These are phyloP conservation scores for Timema cristinae DNA, from an alignment of 2,888 invertebrate species.

Conservation along the genomic window DNA sequence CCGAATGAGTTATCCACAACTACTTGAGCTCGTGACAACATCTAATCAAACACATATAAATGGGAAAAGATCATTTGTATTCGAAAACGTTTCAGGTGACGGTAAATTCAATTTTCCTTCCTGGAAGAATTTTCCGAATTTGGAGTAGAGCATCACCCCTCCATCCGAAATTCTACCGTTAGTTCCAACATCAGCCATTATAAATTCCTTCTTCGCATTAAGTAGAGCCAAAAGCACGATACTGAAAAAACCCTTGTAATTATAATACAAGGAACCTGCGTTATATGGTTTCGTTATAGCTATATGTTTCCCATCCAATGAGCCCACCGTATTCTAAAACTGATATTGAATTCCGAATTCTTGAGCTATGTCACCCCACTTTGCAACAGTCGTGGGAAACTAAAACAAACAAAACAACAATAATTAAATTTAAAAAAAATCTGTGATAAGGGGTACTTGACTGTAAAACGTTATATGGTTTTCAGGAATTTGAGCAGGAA, in stretches of 20 bases:
- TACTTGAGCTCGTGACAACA: not conserved
- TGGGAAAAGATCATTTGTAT: not conserved
- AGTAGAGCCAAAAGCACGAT: not conserved
- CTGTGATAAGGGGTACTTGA: too few species aligned
- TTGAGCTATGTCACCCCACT: not conserved
- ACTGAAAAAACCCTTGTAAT: not conserved
- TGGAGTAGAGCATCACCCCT: not conserved
- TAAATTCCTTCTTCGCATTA: not conserved
- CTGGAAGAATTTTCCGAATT: not conserved
- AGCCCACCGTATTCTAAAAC: slow-evolving; percentile 2
- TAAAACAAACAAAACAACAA: not conserved
- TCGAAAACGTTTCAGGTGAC: not conserved
- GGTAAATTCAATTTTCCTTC: slow-evolving; percentile 5
- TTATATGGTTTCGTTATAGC: not conserved
- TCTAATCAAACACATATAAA: not conserved
- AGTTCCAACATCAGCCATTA: not conserved
- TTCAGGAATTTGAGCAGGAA: too few species aligned
- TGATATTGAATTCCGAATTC: not conserved
- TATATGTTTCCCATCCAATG: slow-evolving; percentile 7
- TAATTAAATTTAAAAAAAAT: not conserved
- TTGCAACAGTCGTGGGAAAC: not conserved
- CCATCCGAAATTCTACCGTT: not conserved
- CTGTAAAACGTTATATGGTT: too few species aligned
- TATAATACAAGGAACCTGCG: not conserved
- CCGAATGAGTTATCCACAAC: not conserved